A percentile compares a stretch with the other conserved stretches of the same genome.
Conservation (phyloP, 2,113 vertebrate genomes). For the Pontoporia blainvillei region DNA sequence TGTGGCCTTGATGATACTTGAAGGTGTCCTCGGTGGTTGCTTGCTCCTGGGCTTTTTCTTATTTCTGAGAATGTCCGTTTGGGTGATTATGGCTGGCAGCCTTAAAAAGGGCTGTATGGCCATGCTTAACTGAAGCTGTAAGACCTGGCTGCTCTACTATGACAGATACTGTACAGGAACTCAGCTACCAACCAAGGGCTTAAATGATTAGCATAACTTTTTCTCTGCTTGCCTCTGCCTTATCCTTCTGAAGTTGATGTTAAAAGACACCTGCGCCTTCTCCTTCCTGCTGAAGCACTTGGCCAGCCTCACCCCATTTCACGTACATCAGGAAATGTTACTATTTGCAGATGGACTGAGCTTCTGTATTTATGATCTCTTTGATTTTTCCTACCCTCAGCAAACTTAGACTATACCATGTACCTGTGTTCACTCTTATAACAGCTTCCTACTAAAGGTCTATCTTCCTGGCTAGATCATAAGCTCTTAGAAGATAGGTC, state of each 20-base stretch:
- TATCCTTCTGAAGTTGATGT: not conserved
- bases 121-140: not conserved
- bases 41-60: not conserved
- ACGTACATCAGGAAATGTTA: not conserved
- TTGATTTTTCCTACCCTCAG: not conserved
- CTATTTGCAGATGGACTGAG: not conserved
- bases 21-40: not conserved
- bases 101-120: not conserved
- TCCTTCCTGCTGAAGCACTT: not conserved
- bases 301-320: not conserved
- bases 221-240: not conserved
- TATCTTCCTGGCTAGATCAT: not conserved
- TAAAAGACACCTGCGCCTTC: not conserved
- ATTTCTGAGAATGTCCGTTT: not conserved
- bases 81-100: not conserved
- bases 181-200: not conserved
- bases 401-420: not conserved
- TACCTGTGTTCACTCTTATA: not conserved
- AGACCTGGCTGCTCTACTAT: not conserved
- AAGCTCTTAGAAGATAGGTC: not conserved
- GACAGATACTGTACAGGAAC: not conserved
- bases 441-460: not conserved
- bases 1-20: not conserved
- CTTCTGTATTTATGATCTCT: not conserved
- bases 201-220: not conserved